A percentile compares a stretch with the other conserved stretches of the same genome.
Evolutionary conservation across 1,140 invertebrate species (phyloP).

Genomic region (Hyles euphorbiae): DNA sequence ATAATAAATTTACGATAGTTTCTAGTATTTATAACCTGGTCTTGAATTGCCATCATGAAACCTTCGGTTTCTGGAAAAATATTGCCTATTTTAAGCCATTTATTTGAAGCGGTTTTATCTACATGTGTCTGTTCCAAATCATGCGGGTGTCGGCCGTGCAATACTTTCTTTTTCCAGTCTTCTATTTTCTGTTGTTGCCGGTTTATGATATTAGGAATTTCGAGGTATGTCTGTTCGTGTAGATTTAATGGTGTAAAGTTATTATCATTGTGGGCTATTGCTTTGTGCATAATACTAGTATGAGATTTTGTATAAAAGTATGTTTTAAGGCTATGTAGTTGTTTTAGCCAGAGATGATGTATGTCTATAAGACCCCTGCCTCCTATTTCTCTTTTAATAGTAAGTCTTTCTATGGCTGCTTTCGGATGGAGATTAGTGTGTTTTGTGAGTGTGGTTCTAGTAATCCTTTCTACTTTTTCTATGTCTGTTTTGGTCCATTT

Average conservation of each 20-base stretch:
- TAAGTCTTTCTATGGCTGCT: constrained; percentile 22
- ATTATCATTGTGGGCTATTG: constrained; percentile 14
- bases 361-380: constrained; percentile 8
- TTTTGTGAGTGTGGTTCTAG: too few species aligned
- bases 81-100: neutral
- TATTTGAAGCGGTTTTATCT: too few species aligned
- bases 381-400: constrained; percentile 19
- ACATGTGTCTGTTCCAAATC: too few species aligned
- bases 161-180: too few species aligned
- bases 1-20: too few species aligned
- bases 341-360: too few species aligned
- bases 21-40: too few species aligned
- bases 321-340: neutral
- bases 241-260: constrained; percentile 22
- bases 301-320: constrained; percentile 19
- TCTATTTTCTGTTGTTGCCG: too few species aligned
- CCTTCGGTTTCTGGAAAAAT: neutral
- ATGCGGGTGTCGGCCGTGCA: too few species aligned
- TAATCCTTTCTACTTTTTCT: too few species aligned
- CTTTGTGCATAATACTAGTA: constrained; percentile 21
- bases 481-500: too few species aligned
- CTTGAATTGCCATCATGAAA: neutral
- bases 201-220: too few species aligned
- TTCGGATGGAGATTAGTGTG: constrained; percentile 24
- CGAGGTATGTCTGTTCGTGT: neutral